Evolutionary conservation across 2,888 invertebrate genomes (phyloP), one percentile per base, ranked within the genome.

Genomic region (Sarcophaga rosellei): DNA sequence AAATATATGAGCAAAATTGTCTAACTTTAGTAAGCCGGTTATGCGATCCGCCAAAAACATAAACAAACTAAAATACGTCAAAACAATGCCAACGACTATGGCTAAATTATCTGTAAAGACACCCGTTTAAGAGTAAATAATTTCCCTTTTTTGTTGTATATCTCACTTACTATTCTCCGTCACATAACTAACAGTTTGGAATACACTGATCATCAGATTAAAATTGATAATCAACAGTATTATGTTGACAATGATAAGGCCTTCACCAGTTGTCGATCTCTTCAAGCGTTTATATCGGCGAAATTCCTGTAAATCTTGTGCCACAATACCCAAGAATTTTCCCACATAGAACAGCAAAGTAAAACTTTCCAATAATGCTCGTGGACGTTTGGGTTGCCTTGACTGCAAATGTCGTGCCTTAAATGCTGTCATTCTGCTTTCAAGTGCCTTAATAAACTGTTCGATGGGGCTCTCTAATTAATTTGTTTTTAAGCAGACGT

Each of bases 1-100:
- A 62, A 93, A 92, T 3, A 93, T 88, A 35, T 88, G 88, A 3
- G 90, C 20, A 12, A 93, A 74, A 44, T 88, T 78, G 1, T 89
- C 87, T 81, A 93, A 93, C 76, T 93, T 93, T 0, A 90, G 85
- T n/a, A 93, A 85, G 0, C 90, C 91, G 0, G 91, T 90, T 5
- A 93, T 57, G 59, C 93, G 91, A 88, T 93, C 93, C 17, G 90
- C 89, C n/a, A 89, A 88, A 90, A 92, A 91, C 91, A 92, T 91
- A 3, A 91, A 86, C 6, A 93, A 89, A 12, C 91, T 91, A 79
- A 92, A 91, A 75, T 93, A 93, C 12, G 91, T 92, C 21, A 93
- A 88, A 78, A 93, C 91, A 3, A 92, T 73, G 8, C 92, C 92
- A 89, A 93, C 93, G 1, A 91, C 92, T 53, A 91, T 89, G 3